Percentiles rank a stretch among this genome's conserved stretches.
These are phyloP conservation scores for Callospermophilus lateralis DNA, from an alignment of 2,113 vertebrate genomes.

Conservation along the genomic window DNA sequence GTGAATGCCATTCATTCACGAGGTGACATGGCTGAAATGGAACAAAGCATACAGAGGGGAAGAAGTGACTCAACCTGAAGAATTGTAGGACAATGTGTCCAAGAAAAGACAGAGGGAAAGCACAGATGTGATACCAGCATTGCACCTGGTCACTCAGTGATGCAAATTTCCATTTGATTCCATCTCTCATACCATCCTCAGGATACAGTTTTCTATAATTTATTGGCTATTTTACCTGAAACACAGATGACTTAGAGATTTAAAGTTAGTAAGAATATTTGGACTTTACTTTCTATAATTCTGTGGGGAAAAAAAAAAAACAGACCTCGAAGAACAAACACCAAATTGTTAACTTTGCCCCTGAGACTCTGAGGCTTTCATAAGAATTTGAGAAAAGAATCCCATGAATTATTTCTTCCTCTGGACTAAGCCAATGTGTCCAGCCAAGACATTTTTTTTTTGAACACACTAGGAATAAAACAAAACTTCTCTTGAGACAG, in stretches of 20 bases:
- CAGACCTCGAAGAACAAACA: background rate
- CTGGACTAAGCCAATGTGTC: background rate
- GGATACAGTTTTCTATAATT: too few species aligned
- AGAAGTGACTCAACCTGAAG: background rate
- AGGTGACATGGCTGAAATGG: too few species aligned
- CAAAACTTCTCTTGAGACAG: background rate
- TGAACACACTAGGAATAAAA: background rate
- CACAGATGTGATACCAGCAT: background rate
- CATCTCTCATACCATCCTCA: background rate
- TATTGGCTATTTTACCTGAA: background rate
- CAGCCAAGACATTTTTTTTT: background rate
- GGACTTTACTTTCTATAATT: background rate
- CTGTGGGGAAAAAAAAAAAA: background rate
- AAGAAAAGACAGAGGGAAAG: background rate
- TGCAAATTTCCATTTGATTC: background rate
- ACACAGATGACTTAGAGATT: background rate
- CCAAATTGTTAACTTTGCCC: background rate
- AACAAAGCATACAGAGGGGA: background rate
- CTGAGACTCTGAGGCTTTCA: background rate
- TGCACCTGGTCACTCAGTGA: background rate
- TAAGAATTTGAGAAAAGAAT: background rate
- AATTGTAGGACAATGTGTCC: background rate
- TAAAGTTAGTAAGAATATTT: background rate
- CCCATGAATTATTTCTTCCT: background rate
- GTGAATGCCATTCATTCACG: accelerated